Base-by-base conservation (phyloP, 1,140 invertebrate genomes). In the Rhopalosiphum maidis region DNA sequence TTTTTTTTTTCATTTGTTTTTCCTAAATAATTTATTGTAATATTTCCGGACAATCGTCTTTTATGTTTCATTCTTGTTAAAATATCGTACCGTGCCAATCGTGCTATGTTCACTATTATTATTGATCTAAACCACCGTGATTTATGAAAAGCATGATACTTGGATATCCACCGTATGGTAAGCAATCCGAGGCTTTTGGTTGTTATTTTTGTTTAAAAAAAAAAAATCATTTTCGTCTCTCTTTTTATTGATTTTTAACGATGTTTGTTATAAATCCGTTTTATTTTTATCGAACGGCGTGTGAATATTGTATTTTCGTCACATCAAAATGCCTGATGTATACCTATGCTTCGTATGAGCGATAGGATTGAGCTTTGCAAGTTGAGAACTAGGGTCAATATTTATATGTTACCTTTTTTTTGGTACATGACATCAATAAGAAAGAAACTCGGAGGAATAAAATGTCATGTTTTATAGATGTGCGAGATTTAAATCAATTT, bases 91-190 rank as follows among this genome's bases (percentile, higher is more conserved):
- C 88, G 35, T 48, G 41, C 54, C 2, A 43, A 90, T 11, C 51
- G 43, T 91, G 77, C 30, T 22, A 91, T 48, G 51, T 37, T 48
- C 25, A 30, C 60, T 46, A 30, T 91, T 46, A 30, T 30, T 82
- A 21, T 23, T 43, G 60, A 91, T 46, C 43, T 35, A 37, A 92
- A 91, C 30, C 22, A 48, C 68, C 22, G 90, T 83, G 60, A 92
- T 48, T 83, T 15, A 92, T 54, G 91, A 93, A 93, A 93, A 93
- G 91, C 35, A 93, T 93, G 91, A 93, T 93, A 93, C 91, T 93
- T 93, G 91, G 91, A 93, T 93, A 93, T 85, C 91, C 91, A 86
- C 35, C 91, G 91, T 93, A 93, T 93, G 91, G 91, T 93, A 93
- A 93, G 91, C 46, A n/a, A 91, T 30, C 3, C 22, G 83, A 41